Evolutionary conservation across 1,140 invertebrate species (phyloP).

Genomic region (Anoplophora glabripennis): DNA sequence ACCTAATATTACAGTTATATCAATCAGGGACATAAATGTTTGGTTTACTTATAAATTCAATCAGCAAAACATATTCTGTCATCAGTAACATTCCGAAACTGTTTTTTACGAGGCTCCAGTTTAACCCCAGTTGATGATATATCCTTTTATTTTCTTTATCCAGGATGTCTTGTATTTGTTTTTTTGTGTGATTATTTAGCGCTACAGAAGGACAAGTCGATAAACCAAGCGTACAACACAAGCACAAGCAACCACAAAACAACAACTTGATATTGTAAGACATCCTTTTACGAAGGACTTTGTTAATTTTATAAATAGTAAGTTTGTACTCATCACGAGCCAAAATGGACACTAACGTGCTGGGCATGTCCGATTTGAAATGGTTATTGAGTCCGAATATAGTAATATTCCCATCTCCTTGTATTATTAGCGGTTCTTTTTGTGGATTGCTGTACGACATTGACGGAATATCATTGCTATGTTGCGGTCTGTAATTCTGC

Average conservation of each 20-base stretch:
- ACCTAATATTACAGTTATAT: no score
- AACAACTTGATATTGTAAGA: constrained; percentile 14
- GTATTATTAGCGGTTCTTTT: constrained; percentile 17
- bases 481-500: no score
- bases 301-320: constrained; percentile 24
- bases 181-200: constrained; percentile 21
- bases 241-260: constrained; percentile 17
- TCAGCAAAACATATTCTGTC: constrained; percentile 26
- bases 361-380: constrained; percentile 22
- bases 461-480: no score
- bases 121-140: constrained; percentile 24
- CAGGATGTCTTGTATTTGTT: constrained; percentile 15
- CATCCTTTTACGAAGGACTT: constrained; percentile 10
- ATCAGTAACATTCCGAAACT: constrained; percentile 16
- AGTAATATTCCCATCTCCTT: constrained; percentile 24
- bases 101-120: constrained; percentile 20
- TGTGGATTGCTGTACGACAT: constrained; percentile 11
- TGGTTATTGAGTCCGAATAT: constrained; percentile 26
- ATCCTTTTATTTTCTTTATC: constrained; percentile 24
- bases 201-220: constrained; percentile 18
- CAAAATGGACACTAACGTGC: constrained; percentile 18
- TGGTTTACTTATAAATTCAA: constrained; percentile 18
- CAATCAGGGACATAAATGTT: constrained; percentile 7
- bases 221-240: constrained; percentile 20
- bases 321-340: constrained; percentile 28